Conservation (phyloP, 2,113 vertebrate genomes). For the Sakesphorus luctuosus region DNA sequence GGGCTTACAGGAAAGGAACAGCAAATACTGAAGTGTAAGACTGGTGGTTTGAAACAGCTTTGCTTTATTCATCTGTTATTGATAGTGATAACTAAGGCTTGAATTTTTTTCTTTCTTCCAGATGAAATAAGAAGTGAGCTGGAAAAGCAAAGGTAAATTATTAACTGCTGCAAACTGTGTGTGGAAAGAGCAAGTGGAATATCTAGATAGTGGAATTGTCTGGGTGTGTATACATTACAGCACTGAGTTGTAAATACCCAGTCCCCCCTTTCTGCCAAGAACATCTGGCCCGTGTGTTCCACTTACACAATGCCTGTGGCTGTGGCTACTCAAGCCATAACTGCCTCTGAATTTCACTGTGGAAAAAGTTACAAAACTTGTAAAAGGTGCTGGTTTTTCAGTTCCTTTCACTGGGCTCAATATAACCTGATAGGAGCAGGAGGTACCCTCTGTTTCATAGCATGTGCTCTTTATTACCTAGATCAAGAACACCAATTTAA, state of each 20-base stretch:
- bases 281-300: neutral
- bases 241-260: neutral
- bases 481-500: neutral
- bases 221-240: neutral
- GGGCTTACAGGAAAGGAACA: neutral
- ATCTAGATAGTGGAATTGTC: neutral
- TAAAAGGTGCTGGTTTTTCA: neutral
- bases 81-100: neutral
- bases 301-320: neutral
- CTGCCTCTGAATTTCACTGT: conserved; percentile 33
- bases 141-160: conserved; percentile 88
- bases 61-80: neutral
- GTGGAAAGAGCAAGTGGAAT: neutral
- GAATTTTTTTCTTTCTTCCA: conserved; percentile 60
- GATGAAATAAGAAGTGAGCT: conserved; percentile 94
- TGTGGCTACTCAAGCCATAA: neutral
- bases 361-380: conserved; percentile 1
- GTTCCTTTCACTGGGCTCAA: conserved; percentile 11
- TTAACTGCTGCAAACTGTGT: neutral
- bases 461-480: neutral
- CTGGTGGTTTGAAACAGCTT: neutral
- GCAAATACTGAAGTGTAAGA: neutral
- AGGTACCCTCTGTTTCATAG: neutral
- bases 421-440: neutral
- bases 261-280: neutral